Percentiles rank a stretch among this genome's conserved stretches.
phyloP scores from a whole-genome alignment of 2,888 invertebrate genomes.

The Stenoptilia bipunctidactyla region DNA sequence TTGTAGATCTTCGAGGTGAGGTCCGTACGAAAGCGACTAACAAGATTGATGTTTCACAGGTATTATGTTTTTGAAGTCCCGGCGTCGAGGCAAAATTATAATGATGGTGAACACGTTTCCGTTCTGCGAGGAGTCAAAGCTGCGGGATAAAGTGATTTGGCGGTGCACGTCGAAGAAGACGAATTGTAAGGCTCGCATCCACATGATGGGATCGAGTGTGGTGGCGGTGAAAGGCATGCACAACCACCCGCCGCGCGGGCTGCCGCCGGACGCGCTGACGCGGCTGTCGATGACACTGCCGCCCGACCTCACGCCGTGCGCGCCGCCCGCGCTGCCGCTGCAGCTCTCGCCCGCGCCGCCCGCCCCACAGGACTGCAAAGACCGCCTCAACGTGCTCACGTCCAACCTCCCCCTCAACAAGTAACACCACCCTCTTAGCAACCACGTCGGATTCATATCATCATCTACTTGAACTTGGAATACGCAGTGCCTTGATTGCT shows the following conservation, averaged over 20 bases:
- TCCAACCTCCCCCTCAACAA: conserved; percentile 16
- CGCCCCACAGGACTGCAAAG: conserved; percentile 14
- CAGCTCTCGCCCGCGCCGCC: conserved; percentile 12
- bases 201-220: conserved; percentile 58
- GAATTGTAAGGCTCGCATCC: conserved; percentile 63
- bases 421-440: too few relatives aligned
- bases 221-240: conserved; percentile 67
- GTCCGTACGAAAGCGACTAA: conserved; percentile 27
- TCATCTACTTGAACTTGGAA: too few relatives aligned
- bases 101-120: conserved; percentile 70
- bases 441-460: too few relatives aligned
- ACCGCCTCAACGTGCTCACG: conserved; percentile 20
- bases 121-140: conserved; percentile 65
- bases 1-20: too few relatives aligned
- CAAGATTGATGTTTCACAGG: conserved; percentile 37
- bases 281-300: conserved; percentile 18
- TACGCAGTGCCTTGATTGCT: too few relatives aligned
- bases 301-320: conserved; percentile 1
- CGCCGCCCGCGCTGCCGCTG: conserved; percentile 12
- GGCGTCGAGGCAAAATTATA: conserved; percentile 60
- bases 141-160: conserved; percentile 66
- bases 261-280: conserved; percentile 28
- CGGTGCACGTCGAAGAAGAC: conserved; percentile 67
- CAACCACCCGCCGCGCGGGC: conserved; percentile 58
- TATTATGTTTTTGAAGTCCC: conserved; percentile 61